Conservation (phyloP, 2,113 vertebrate genomes). For the Baryphthengus martii region DNA sequence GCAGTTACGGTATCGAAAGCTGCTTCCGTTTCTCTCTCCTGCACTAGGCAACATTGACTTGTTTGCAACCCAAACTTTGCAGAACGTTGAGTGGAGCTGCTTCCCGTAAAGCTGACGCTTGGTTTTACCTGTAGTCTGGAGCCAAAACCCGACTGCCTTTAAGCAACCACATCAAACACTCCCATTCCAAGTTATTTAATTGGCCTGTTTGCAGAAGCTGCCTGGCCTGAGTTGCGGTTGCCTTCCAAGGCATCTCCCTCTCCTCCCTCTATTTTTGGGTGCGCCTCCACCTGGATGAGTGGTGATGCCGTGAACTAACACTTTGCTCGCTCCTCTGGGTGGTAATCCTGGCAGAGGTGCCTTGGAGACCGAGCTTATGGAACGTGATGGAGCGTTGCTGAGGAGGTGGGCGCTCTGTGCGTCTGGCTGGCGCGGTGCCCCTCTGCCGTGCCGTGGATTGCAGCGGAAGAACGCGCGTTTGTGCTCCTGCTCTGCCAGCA, state of each 20-base stretch:
- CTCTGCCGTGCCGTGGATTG: neutral
- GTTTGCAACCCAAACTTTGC: neutral
- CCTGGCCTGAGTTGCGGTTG: neutral
- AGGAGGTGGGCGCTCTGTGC: neutral
- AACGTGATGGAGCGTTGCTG: neutral
- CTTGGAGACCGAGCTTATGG: neutral
- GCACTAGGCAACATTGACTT: neutral
- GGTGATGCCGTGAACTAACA: accelerated
- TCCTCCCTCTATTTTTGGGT: neutral
- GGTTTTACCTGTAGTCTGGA: neutral
- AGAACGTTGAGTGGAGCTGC: neutral
- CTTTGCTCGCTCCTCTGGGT: neutral
- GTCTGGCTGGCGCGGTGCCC: neutral
- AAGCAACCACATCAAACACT: constrained; percentile 17
- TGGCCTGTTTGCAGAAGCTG: neutral
- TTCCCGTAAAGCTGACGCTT: neutral
- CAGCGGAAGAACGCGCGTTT: neutral
- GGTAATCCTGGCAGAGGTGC: neutral
- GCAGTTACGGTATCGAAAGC: neutral
- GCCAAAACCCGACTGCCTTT: neutral
- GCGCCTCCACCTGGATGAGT: neutral
- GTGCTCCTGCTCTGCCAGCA: neutral
- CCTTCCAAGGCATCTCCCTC: neutral
- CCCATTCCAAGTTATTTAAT: neutral
- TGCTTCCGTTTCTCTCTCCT: neutral